Conservation (phyloP, 1,140 invertebrate genomes). For the Lepidotrigona ventralis region DNA sequence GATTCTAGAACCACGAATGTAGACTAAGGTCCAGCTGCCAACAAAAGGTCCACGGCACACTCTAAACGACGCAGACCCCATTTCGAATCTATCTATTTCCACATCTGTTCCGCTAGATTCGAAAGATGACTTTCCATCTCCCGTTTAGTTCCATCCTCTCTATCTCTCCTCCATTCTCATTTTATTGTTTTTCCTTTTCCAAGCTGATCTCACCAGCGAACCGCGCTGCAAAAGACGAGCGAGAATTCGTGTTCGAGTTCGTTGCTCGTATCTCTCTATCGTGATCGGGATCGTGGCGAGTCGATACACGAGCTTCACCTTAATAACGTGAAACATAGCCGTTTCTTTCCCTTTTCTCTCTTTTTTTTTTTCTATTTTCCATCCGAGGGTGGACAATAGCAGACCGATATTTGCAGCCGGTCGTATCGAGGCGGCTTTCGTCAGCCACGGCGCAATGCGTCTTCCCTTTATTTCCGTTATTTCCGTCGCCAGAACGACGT, state of each 20-base stretch:
- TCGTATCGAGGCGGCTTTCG: constrained; percentile 3
- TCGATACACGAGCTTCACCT: constrained; percentile 7
- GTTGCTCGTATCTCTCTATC: constrained; percentile 18
- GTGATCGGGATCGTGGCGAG: constrained; percentile 10
- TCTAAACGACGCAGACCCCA: constrained; percentile 9
- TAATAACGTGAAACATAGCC: constrained; percentile 28
- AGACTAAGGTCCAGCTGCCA: constrained; percentile 63
- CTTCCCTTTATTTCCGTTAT: constrained; percentile 31
- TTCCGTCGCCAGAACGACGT: constrained; percentile 3
- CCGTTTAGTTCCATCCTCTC: background rate
- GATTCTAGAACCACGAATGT: constrained; percentile 51
- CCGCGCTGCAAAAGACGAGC: background rate
- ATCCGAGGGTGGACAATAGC: constrained; percentile 11
- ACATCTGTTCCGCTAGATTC: constrained; percentile 54
- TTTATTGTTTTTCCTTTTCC: background rate
- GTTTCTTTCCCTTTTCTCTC: background rate
- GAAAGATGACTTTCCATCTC: constrained; percentile 52
- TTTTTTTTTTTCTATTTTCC: no score
- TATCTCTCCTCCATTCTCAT: no score
- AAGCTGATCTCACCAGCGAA: constrained; percentile 19
- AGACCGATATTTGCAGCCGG: background rate
- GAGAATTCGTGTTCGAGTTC: background rate
- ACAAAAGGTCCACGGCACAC: constrained; percentile 30
- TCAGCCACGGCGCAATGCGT: constrained; percentile 28
- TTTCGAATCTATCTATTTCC: constrained; percentile 40